Evolutionary conservation across 2,888 invertebrate species (phyloP), one percentile per base, ranked within the genome.

Genomic region (Lasioglossum marginatum): DNA sequence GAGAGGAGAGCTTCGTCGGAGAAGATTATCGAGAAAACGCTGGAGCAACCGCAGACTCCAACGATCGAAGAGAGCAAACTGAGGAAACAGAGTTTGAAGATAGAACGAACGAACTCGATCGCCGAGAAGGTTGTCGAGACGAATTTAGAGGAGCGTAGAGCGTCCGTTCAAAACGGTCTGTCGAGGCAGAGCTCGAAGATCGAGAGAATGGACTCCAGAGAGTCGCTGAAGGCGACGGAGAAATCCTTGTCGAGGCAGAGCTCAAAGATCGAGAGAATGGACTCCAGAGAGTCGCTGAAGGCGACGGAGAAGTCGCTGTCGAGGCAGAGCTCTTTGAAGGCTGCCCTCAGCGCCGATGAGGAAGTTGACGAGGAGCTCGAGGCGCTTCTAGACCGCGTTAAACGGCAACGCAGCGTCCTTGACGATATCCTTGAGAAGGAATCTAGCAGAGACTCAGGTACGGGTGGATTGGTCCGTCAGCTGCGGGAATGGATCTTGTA

Each of bases 331-430:
- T 85, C 86, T 12, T 88, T 86, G 37, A 92, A 88, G 31, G 93
- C 92, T 23, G 85, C 89, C 43, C 81, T 84, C 88, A 95, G 93
- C 87, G 95, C 96, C 19, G 95, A 95, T 83, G 96, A 96, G 83
- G 96, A 96, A 81, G 95, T 95, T 79, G 94, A 95, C 92, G 96
- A 96, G 79, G 96, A 96, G 90, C 95, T 97, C 91, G 97, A 97
- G 94, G 96, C 96, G 83, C 95, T 97, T 82, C 95, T 97, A 74
- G 96, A 95, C 94, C 96, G 97, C 92, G 97, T 97, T 89, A 96
- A 97, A 94, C 96, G 96, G 92, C 97, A 97, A 94, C 96, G 97
- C 94, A 97, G 97, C 95, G 96, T 97, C 92, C 96, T 97, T 92
- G 97, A 97, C 90, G 97, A 97, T 95, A 97, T 97, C 91, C 95